Evolutionary conservation across 2,888 invertebrate genomes (phyloP).

Genomic region (Bruchidius siliquastri): DNA sequence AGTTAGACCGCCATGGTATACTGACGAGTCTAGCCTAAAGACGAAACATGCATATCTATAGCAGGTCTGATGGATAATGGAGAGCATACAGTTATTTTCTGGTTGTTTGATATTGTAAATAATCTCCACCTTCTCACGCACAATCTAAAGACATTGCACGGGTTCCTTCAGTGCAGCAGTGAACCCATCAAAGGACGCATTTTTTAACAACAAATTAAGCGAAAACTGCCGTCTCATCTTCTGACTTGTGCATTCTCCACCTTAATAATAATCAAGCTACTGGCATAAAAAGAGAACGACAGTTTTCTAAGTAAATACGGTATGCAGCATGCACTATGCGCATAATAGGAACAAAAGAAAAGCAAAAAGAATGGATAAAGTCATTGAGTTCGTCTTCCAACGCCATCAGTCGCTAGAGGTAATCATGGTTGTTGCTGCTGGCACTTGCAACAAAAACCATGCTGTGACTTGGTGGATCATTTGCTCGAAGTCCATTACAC

Average conservation of each 20-base stretch:
- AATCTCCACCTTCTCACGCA: too few species aligned
- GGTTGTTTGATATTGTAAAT: too few species aligned
- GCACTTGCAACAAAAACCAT: not conserved
- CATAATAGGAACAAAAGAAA: not conserved
- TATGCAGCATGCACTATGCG: not conserved
- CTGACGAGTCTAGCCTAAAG: too few species aligned
- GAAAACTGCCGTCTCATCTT: not conserved
- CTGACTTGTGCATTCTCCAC: not conserved
- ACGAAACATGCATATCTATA: too few species aligned
- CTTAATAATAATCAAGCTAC: not conserved
- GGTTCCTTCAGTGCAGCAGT: too few species aligned
- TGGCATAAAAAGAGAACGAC: not conserved
- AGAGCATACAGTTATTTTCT: too few species aligned
- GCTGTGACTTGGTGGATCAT: not conserved
- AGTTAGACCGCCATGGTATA: too few species aligned
- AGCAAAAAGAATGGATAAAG: not conserved
- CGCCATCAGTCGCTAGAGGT: not conserved
- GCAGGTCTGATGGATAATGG: too few species aligned
- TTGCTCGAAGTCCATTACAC: not conserved
- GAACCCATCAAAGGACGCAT: not conserved
- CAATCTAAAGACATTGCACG: too few species aligned
- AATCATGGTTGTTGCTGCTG: not conserved
- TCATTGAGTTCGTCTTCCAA: not conserved
- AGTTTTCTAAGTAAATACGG: not conserved
- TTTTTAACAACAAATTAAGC: not conserved